Evolutionary conservation across 1,140 invertebrate genomes (phyloP).

Genomic region (Zaprionus gabonicus): DNA sequence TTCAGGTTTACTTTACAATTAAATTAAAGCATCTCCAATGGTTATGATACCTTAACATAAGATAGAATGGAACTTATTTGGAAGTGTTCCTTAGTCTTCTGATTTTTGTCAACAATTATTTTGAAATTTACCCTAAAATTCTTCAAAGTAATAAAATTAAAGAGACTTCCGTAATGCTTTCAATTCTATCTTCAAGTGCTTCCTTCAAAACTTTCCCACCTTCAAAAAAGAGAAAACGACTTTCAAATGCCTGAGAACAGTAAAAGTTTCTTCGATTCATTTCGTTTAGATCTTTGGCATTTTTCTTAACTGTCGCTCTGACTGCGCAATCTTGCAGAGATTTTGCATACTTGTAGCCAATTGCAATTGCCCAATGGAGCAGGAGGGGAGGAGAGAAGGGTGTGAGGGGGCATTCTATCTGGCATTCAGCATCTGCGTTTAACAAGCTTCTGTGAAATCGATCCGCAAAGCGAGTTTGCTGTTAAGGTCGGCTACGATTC

Average conservation of each 20-base stretch:
- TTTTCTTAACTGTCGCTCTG: not conserved
- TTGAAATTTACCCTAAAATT: too few relatives aligned
- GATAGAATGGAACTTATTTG: too few relatives aligned
- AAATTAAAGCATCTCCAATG: too few relatives aligned
- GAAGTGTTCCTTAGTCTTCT: too few relatives aligned
- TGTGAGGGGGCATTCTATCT: constrained; percentile 27
- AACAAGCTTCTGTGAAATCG: constrained; percentile 59
- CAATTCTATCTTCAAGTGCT: too few relatives aligned
- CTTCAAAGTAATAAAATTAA: too few relatives aligned
- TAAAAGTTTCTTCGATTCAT: not conserved
- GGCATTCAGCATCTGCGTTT: constrained; percentile 29
- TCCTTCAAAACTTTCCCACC: not conserved
- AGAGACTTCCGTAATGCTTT: too few relatives aligned
- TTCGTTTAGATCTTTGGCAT: constrained; percentile 1
- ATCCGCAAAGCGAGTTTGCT: constrained; percentile 37
- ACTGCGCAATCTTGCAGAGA: constrained; percentile 6
- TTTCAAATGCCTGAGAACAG: constrained; percentile 2
- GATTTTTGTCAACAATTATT: too few relatives aligned
- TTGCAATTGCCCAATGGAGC: constrained; percentile 7
- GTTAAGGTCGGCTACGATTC: constrained; percentile 43
- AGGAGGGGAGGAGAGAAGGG: too few relatives aligned
- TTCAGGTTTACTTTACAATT: too few relatives aligned
- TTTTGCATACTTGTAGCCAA: constrained; percentile 28
- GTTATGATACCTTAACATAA: too few relatives aligned
- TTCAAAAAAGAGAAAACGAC: not conserved